Conservation (phyloP, 1,140 invertebrate species). For the Himalopsyche phryganea region DNA sequence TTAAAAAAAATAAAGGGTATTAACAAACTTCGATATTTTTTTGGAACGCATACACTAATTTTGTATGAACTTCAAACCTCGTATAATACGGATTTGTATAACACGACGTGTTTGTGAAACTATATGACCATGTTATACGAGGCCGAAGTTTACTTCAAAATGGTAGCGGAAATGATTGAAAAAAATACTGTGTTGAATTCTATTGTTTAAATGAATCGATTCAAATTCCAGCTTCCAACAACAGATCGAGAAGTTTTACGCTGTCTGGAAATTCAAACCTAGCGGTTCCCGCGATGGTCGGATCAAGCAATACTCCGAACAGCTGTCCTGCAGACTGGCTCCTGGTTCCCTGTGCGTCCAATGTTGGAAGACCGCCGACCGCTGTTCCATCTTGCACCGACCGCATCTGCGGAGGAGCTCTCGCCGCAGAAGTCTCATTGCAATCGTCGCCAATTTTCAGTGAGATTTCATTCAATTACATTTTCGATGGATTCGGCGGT, state of each 20-base stretch:
- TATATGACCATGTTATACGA: too few species aligned
- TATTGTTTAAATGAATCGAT: too few species aligned
- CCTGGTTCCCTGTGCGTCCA: constrained; percentile 69
- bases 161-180: too few species aligned
- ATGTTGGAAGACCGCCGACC: constrained; percentile 57
- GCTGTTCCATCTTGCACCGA: constrained; percentile 61
- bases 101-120: too few species aligned
- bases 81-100: too few species aligned
- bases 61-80: too few species aligned
- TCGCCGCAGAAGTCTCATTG: constrained; percentile 61
- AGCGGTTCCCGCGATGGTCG: constrained; percentile 63
- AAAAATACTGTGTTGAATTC: too few species aligned
- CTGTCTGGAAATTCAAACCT: constrained; percentile 69
- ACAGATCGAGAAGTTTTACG: constrained; percentile 65
- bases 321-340: constrained; percentile 74
- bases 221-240: constrained; percentile 52
- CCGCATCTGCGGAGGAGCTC: constrained; percentile 68
- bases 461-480: constrained; percentile 45
- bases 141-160: too few species aligned
- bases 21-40: too few species aligned
- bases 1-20: too few species aligned
- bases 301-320: constrained; percentile 56
- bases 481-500: not conserved
- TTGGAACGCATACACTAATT: too few species aligned
- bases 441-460: constrained; percentile 61